These are phyloP conservation scores for Passer montanus DNA, from an alignment of 2,113 vertebrate species.

Conservation along the genomic window DNA sequence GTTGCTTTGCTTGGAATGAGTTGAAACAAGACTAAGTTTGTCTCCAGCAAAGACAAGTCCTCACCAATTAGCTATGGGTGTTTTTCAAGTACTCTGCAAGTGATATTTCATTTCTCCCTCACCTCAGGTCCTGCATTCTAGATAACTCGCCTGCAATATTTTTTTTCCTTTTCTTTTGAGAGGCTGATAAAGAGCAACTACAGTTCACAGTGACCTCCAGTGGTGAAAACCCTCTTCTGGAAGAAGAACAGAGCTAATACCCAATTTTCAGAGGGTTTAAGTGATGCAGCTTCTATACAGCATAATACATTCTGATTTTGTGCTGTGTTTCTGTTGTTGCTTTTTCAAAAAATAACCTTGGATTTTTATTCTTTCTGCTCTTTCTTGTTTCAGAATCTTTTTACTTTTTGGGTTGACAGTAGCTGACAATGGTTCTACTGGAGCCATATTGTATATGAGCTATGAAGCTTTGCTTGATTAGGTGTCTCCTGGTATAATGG, in stretches of 20 bases:
- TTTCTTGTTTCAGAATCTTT: neutral
- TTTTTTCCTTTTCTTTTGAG: neutral
- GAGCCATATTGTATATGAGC: neutral
- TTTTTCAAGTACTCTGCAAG: neutral
- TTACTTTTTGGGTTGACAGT: neutral
- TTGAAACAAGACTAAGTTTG: neutral
- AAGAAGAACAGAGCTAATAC: neutral
- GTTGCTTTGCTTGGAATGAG: neutral
- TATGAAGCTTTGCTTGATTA: neutral
- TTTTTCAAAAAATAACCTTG: neutral
- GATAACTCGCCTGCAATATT: neutral
- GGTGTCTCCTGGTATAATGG: neutral
- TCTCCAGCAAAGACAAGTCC: neutral
- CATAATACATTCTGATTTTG: neutral
- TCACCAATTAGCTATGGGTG: neutral
- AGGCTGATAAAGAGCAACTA: neutral
- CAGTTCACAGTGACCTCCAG: conserved; percentile 67
- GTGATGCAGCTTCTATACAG: neutral
- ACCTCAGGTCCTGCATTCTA: neutral
- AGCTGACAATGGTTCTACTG: neutral
- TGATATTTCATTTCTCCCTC: neutral
- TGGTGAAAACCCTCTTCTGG: conserved; percentile 2
- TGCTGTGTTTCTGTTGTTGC: neutral
- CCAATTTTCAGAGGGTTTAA: neutral
- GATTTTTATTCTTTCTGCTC: neutral